Evolutionary conservation across 2,888 invertebrate species (phyloP).

Genomic region (Bugula neritina): DNA sequence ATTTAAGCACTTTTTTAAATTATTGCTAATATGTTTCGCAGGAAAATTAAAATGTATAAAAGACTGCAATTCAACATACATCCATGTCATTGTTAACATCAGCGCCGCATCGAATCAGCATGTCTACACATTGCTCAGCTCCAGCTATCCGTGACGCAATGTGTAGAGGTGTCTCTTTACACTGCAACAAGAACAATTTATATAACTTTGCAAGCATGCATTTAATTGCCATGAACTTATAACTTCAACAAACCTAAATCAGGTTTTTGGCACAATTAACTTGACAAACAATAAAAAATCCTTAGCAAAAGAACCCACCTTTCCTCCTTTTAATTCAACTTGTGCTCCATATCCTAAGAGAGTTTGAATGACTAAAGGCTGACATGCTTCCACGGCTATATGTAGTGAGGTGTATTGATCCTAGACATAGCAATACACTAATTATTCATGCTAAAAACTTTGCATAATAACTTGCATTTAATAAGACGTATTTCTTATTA

Average conservation of each 20-base stretch:
- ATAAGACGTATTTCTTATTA: no score
- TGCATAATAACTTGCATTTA: no score
- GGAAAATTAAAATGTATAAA: no score
- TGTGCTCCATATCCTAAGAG: conserved; percentile 93
- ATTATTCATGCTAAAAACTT: no score
- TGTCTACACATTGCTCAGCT: conserved; percentile 86
- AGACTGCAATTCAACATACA: no score
- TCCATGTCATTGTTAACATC: conserved; percentile 90
- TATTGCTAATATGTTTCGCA: no score
- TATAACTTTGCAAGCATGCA: conserved; percentile 3
- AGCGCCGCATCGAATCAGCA: conserved; percentile 95
- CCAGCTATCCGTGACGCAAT: conserved; percentile 90
- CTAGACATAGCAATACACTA: conserved; percentile 58
- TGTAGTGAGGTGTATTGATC: conserved; percentile 97
- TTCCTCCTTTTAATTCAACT: conserved; percentile 77
- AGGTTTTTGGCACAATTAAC: no score
- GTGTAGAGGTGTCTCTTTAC: conserved; percentile 90
- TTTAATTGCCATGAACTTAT: no score
- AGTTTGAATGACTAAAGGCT: conserved; percentile 87
- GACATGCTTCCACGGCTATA: conserved; percentile 70
- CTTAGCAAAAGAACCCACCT: no score
- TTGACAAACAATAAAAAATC: no score
- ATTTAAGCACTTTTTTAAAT: no score
- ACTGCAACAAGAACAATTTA: conserved; percentile 41
- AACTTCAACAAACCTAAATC: no score